These are phyloP conservation scores for Rousettus leschenaultii DNA, from an alignment of 2,113 vertebrate genomes.

Conservation along the genomic window DNA sequence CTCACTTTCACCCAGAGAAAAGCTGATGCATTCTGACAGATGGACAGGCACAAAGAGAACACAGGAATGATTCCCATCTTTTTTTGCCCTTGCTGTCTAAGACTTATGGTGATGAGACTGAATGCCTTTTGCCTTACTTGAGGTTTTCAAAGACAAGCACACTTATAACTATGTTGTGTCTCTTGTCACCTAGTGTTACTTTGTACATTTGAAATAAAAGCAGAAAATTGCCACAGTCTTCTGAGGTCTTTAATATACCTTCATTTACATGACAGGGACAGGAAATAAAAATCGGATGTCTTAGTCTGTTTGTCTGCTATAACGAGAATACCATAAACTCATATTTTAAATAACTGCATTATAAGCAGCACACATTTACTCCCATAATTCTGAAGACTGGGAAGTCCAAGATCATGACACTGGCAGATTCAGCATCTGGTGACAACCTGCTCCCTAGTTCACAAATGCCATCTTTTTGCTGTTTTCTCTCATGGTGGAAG, in stretches of 20 bases:
- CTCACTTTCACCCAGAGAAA: neutral
- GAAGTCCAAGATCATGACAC: neutral
- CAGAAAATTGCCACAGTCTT: neutral
- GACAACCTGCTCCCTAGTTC: neutral
- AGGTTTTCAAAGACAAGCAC: constrained; percentile 45
- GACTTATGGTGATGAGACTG: neutral
- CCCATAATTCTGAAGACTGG: neutral
- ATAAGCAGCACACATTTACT: neutral
- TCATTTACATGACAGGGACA: neutral
- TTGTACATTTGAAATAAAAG: constrained; percentile 40
- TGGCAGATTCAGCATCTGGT: neutral
- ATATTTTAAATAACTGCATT: neutral
- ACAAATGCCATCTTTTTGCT: neutral
- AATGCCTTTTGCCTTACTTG: neutral
- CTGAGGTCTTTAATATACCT: neutral
- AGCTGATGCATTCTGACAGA: neutral
- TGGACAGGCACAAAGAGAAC: neutral
- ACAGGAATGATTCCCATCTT: neutral
- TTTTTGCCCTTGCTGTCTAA: neutral
- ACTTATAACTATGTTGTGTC: neutral
- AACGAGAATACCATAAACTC: neutral
- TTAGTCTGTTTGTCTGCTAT: neutral
- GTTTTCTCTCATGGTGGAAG: neutral
- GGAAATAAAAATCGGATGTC: neutral
- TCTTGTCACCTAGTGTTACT: constrained; percentile 37